Evolutionary conservation across 2,888 invertebrate species (phyloP), one percentile per base, ranked within the genome.

Genomic region (Malthinus seriepunctatus): DNA sequence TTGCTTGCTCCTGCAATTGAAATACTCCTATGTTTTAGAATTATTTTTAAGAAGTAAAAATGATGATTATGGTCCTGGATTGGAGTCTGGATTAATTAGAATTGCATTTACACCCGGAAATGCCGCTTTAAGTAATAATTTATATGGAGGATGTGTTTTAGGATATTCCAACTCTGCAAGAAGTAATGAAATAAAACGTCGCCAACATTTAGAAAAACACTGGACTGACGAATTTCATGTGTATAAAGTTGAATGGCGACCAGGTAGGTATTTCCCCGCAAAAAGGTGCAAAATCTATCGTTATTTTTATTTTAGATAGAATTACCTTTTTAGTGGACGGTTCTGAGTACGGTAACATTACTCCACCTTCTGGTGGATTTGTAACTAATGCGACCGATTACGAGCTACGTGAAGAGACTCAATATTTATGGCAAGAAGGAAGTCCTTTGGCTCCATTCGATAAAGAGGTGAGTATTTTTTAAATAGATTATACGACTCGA

Each of bases 81-180:
- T 83, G 60, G 81, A 84, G 1, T 89, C 90, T 0, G 90, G 91
- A 0, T 82, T 89, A 70, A 83, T 94, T 37, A 84, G 89, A 45
- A 79, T 94, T 9, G 90, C 90, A 1, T 85, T 86, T 65, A 79
- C 85, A 0, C 82, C 84, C 12, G 92, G 92, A 11, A 91, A 90
- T 76, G 71, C 8, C 10, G 34, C 38, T 11, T 42, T 11, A 9
- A 59, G 50, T 32, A 48, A 49, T 11, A 11, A 11, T 11, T 31
- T 62, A 12, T 35, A 23, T 11, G 62, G 58, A 33, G 79, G 79
- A 9, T 58, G 73, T 39, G 66, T 78, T 45, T 60, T 79, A 45
- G 77, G 77, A 2, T 23, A 51, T 3, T 66, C 65, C 32, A 23
- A 50, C 6, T 67, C 67, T 9, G 77, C 72, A 3, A 71, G 75